Conservation (phyloP, 92 coral and sea anemone genomes). For the Parazoanthus darwini region DNA sequence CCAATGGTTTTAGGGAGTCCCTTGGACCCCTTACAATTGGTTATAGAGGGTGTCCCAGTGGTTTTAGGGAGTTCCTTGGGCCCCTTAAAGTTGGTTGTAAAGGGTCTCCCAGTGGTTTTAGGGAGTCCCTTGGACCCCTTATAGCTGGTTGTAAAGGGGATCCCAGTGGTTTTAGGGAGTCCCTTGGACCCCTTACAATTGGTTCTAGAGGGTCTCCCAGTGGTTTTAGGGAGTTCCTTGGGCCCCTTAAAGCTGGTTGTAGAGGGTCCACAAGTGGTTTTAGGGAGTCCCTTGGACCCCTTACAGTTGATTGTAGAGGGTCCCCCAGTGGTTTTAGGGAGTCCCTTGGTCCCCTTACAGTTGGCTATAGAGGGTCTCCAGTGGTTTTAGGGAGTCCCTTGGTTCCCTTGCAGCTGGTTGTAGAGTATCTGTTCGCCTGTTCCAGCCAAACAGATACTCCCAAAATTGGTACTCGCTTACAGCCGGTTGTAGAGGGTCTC, state of each 20-base stretch:
- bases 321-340: background rate
- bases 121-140: too few relatives aligned
- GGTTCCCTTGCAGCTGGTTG: too few relatives aligned
- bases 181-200: too few relatives aligned
- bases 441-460: conserved; percentile 82
- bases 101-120: background rate
- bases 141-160: too few relatives aligned
- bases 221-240: background rate
- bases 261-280: background rate
- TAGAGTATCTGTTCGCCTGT: conserved; percentile 41
- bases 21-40: too few relatives aligned
- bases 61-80: background rate
- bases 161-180: background rate
- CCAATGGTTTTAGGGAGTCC: background rate
- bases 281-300: too few relatives aligned
- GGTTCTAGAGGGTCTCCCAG: background rate
- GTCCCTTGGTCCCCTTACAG: too few relatives aligned
- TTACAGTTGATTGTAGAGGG: too few relatives aligned
- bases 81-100: too few relatives aligned
- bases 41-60: background rate
- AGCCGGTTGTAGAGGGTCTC: too few relatives aligned
- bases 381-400: background rate
- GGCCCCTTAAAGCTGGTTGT: too few relatives aligned
- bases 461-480: background rate
- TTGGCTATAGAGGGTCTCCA: background rate